A percentile compares a stretch with the other conserved stretches of the same genome.
These are phyloP conservation scores for Diaphora mendica DNA, from an alignment of 2,888 invertebrate genomes.

Conservation along the genomic window DNA sequence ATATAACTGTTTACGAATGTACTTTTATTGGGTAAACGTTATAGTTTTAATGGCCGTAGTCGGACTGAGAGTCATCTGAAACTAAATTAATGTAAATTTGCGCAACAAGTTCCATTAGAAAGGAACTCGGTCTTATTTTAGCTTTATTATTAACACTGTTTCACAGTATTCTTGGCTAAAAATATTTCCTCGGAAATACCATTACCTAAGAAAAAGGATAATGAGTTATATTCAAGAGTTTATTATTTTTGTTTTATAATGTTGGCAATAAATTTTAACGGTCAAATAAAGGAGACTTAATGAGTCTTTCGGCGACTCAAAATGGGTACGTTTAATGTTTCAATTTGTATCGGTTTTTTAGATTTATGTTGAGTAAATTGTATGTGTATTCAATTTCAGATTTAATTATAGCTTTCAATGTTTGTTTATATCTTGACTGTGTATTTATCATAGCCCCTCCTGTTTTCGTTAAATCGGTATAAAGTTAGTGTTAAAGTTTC, in stretches of 20 bases:
- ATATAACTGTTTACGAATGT: neutral
- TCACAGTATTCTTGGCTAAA: slow-evolving; percentile 48
- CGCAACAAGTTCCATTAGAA: slow-evolving; percentile 31
- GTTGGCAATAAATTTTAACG: slow-evolving; percentile 32
- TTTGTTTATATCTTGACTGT: neutral
- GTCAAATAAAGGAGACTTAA: slow-evolving; percentile 26
- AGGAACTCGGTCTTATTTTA: slow-evolving; percentile 51
- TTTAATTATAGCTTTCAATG: no score
- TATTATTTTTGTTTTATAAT: slow-evolving; percentile 35
- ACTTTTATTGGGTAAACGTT: neutral
- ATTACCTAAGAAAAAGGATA: slow-evolving; percentile 44
- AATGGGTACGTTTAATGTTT: slow-evolving; percentile 20
- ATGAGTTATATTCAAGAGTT: slow-evolving; percentile 38
- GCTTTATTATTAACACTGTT: slow-evolving; percentile 63
- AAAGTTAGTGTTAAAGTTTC: slow-evolving; percentile 20
- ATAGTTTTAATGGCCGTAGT: neutral
- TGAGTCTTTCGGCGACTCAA: slow-evolving; percentile 17
- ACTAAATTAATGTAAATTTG: neutral
- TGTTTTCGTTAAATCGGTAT: neutral
- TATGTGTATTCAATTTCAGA: neutral
- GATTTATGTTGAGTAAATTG: slow-evolving; percentile 18
- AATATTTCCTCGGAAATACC: slow-evolving; percentile 39
- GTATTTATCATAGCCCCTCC: neutral
- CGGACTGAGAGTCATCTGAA: neutral
- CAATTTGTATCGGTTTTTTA: slow-evolving; percentile 26